These are phyloP conservation scores for Acrocyrtus sp. DNA, from an alignment of 2,888 invertebrate species.

Conservation along the genomic window DNA sequence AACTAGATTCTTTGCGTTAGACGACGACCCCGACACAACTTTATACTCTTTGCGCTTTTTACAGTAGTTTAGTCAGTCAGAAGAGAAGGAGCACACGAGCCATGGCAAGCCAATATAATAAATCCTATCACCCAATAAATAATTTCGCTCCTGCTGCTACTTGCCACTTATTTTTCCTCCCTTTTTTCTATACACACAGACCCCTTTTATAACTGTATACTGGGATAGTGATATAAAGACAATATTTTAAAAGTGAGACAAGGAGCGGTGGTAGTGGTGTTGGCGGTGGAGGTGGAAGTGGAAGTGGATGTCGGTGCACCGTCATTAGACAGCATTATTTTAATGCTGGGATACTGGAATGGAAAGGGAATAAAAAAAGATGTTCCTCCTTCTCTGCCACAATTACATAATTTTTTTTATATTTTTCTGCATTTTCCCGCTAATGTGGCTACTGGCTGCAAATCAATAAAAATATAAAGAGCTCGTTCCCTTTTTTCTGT, in stretches of 20 bases:
- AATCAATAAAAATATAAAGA: too few species aligned
- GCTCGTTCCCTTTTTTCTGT: not conserved
- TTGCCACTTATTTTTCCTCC: constrained; percentile 43
- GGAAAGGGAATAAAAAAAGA: not conserved
- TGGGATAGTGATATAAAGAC: not conserved
- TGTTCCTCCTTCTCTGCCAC: not conserved
- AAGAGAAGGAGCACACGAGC: constrained; percentile 12
- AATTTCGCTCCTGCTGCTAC: constrained; percentile 53
- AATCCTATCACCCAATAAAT: constrained; percentile 55
- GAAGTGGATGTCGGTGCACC: not conserved
- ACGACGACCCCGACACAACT: constrained; percentile 10
- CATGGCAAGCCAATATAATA: constrained; percentile 51
- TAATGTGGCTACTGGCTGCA: too few species aligned
- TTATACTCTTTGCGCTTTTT: not conserved
- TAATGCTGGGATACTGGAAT: not conserved
- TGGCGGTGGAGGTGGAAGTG: not conserved
- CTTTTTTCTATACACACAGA: constrained; percentile 5
- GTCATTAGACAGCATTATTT: not conserved
- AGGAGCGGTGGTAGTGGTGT: too few species aligned
- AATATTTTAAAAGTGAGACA: not conserved
- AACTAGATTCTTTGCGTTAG: not conserved
- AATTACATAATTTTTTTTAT: not conserved
- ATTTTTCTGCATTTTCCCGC: not conserved
- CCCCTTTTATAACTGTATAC: not conserved
- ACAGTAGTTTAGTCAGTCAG: constrained; percentile 20